Percentiles rank a stretch among this genome's conserved stretches.
phyloP scores from a whole-genome alignment of 2,888 invertebrate species.

The Melanargia galathea region DNA sequence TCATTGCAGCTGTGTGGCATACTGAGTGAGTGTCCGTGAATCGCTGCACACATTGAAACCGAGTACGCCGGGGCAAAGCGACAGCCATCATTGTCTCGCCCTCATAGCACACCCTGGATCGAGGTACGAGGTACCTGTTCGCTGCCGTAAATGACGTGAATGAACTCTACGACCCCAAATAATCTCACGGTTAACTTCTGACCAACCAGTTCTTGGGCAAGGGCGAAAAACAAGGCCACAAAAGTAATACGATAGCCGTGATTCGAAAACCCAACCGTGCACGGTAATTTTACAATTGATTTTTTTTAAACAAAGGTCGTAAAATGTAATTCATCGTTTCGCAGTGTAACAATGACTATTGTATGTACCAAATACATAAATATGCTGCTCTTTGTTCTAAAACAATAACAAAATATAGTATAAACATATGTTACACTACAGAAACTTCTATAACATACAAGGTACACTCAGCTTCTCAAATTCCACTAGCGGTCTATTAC shows the following conservation, averaged over 20 bases:
- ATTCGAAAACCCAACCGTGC: background rate
- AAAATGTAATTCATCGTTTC: conserved; percentile 32
- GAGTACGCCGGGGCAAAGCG: conserved; percentile 44
- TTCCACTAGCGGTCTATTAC: background rate
- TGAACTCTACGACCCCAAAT: conserved; percentile 50
- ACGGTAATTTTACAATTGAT: background rate
- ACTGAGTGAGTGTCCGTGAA: conserved; percentile 46
- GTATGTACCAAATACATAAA: conserved; percentile 23
- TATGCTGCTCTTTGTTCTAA: conserved; percentile 14
- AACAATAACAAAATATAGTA: background rate
- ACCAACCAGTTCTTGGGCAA: conserved; percentile 15
- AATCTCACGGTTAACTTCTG: conserved; percentile 1
- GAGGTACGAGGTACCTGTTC: conserved; percentile 56
- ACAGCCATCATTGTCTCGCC: conserved; percentile 57
- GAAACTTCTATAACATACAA: background rate
- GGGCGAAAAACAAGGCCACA: conserved; percentile 3
- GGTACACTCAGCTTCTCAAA: background rate
- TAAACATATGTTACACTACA: background rate
- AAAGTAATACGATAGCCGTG: background rate
- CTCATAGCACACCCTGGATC: conserved; percentile 43
- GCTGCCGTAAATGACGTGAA: conserved; percentile 40
- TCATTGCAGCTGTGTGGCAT: conserved; percentile 63
- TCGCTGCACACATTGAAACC: conserved; percentile 53
- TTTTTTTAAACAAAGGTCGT: conserved; percentile 34
- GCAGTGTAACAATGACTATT: conserved; percentile 22